Evolutionary conservation across 2,797 vertebrate species (phyloP).

Genomic region (Alcedo atthis): DNA sequence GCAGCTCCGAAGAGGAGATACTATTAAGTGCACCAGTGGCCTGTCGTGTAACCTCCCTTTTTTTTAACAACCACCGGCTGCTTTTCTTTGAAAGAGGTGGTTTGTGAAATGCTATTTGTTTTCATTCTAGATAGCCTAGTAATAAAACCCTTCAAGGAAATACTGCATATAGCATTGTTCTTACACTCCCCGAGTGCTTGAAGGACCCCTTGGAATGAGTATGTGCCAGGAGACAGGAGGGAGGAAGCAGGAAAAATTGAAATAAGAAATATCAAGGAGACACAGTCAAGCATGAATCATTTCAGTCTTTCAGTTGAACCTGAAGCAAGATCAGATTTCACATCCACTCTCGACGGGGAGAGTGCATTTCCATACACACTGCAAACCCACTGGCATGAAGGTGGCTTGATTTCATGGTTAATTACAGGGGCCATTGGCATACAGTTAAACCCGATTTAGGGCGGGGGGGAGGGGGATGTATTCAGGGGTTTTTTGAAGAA

Average conservation of each 20-base stretch:
- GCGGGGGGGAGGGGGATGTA: no score
- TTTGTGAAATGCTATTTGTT: neutral
- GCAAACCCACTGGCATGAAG: neutral
- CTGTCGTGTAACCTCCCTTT: neutral
- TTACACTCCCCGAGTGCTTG: neutral
- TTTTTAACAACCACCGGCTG: neutral
- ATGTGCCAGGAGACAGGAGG: neutral
- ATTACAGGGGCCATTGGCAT: neutral
- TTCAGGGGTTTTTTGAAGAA: neutral
- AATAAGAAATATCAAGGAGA: conserved; percentile 41
- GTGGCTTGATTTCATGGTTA: neutral
- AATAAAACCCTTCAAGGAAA: conserved; percentile 33
- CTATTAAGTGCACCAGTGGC: neutral
- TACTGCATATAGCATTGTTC: neutral
- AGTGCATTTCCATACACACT: neutral
- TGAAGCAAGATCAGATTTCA: conserved; percentile 48
- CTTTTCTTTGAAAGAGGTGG: neutral
- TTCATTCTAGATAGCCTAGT: neutral
- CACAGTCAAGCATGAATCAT: conserved; percentile 57
- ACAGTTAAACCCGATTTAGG: neutral
- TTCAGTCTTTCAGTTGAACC: neutral
- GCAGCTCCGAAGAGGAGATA: neutral
- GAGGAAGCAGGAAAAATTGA: conserved; percentile 58
- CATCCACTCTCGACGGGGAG: neutral
- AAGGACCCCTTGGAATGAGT: neutral